Percentiles rank a stretch among this genome's conserved stretches.
Evolutionary conservation across 1,140 invertebrate genomes (phyloP).

Genomic region (Neodiprion virginianus): DNA sequence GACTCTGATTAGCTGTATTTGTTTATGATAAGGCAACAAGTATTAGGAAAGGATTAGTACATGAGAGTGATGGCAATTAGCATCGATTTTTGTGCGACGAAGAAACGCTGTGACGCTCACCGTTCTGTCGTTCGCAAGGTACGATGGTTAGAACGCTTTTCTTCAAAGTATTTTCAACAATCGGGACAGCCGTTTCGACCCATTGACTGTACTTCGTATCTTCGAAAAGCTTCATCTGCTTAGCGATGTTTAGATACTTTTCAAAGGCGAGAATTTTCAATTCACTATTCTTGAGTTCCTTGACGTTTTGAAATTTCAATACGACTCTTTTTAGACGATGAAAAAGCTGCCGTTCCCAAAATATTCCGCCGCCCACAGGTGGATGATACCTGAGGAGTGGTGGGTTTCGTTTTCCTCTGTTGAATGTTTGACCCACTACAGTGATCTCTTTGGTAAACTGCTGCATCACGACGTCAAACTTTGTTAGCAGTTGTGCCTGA

Average conservation of each 20-base stretch:
- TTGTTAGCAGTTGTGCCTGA: slow-evolving; percentile 74
- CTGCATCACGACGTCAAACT: slow-evolving; percentile 84
- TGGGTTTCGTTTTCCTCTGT: slow-evolving; percentile 72
- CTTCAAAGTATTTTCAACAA: slow-evolving; percentile 69
- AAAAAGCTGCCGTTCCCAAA: slow-evolving; percentile 81
- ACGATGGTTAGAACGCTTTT: slow-evolving; percentile 70
- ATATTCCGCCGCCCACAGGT: slow-evolving; percentile 79
- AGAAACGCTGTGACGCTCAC: slow-evolving; percentile 17
- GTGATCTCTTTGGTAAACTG: slow-evolving; percentile 85
- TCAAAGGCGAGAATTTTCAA: slow-evolving; percentile 76
- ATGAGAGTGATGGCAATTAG: background rate
- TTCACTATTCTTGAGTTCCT: slow-evolving; percentile 78
- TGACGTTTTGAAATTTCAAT: slow-evolving; percentile 75
- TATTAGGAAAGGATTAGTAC: background rate
- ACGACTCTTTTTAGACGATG: slow-evolving; percentile 79
- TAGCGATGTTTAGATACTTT: slow-evolving; percentile 77
- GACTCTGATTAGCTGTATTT: background rate
- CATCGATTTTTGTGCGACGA: background rate
- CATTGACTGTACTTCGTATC: slow-evolving; percentile 71
- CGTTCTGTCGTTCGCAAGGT: slow-evolving; percentile 31
- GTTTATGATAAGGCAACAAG: background rate
- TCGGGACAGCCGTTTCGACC: slow-evolving; percentile 63
- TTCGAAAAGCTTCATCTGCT: slow-evolving; percentile 80
- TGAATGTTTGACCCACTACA: slow-evolving; percentile 71
- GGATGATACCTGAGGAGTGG: slow-evolving; percentile 80